These are phyloP conservation scores for Sinocyclocheilus maitianheensis DNA, from an alignment of 2,113 vertebrate species.

Conservation along the genomic window DNA sequence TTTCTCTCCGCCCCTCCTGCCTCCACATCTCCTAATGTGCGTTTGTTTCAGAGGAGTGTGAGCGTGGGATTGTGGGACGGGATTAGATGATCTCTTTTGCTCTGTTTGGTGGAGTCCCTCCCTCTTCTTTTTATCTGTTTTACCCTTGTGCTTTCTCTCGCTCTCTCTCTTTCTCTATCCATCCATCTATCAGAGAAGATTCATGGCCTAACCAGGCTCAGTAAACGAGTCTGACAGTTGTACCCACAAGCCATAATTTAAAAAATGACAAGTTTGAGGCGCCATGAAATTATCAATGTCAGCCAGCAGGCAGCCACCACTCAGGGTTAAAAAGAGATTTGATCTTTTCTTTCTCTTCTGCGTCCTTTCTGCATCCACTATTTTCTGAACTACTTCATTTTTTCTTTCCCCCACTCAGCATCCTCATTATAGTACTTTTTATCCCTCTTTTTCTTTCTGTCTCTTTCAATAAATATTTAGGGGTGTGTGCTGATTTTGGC, in stretches of 20 bases:
- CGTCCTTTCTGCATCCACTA: conserved; percentile 23
- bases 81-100: conserved; percentile 20
- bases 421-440: conserved; percentile 37
- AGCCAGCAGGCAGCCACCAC: conserved; percentile 70
- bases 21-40: conserved; percentile 4
- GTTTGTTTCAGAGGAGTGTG: conserved; percentile 13
- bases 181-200: conserved; percentile 36
- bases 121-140: conserved; percentile 10
- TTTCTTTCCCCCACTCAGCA: conserved; percentile 32
- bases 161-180: neutral
- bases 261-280: conserved; percentile 74
- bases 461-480: conserved; percentile 61
- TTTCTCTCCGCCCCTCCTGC: neutral
- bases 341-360: conserved; percentile 52
- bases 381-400: conserved; percentile 30
- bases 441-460: conserved; percentile 39
- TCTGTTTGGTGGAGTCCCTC: neutral
- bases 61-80: conserved; percentile 33
- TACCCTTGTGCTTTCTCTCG: neutral
- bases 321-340: conserved; percentile 58
- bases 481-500: conserved; percentile 39
- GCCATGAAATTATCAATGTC: conserved; percentile 80
- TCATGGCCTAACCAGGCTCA: conserved; percentile 51
- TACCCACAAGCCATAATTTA: conserved; percentile 72
- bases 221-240: conserved; percentile 77